These are phyloP conservation scores for Eurytoma californica DNA, from an alignment of 2,888 invertebrate genomes.

Conservation along the genomic window DNA sequence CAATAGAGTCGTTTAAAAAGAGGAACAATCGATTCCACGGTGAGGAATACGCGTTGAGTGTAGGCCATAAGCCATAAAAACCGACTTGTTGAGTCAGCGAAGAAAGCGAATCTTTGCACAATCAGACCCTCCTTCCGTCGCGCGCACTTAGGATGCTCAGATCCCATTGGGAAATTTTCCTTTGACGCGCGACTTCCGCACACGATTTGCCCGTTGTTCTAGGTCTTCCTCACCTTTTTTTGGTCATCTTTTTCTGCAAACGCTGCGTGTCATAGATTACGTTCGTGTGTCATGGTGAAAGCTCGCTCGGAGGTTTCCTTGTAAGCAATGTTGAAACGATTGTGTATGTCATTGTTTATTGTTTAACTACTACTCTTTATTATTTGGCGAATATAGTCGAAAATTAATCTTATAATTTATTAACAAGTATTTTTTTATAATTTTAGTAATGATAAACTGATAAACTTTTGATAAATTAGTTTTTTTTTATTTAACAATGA, in stretches of 20 bases:
- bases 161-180: conserved; percentile 50
- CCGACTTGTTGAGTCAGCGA: conserved; percentile 26
- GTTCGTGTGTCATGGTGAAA: not conserved
- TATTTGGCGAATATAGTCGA: too few species aligned
- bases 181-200: conserved; percentile 34
- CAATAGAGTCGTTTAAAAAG: not conserved
- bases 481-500: too few species aligned
- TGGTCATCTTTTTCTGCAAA: not conserved
- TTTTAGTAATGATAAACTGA: too few species aligned
- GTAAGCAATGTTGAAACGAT: too few species aligned
- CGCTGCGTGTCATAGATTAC: not conserved
- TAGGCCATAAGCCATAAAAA: not conserved
- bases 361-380: too few species aligned
- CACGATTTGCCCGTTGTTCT: conserved; percentile 22
- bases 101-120: conserved; percentile 39
- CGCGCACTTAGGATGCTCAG: conserved; percentile 46
- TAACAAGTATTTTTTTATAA: too few species aligned
- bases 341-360: too few species aligned
- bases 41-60: not conserved
- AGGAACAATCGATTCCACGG: conserved; percentile 29
- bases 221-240: not conserved
- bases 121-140: conserved; percentile 37
- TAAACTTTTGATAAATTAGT: too few species aligned
- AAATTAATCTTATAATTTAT: too few species aligned
- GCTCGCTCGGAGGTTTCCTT: too few species aligned